A percentile compares a stretch with the other conserved stretches of the same genome.
phyloP scores from a whole-genome alignment of 1,140 invertebrate genomes.

The Meteorus sp. region DNA sequence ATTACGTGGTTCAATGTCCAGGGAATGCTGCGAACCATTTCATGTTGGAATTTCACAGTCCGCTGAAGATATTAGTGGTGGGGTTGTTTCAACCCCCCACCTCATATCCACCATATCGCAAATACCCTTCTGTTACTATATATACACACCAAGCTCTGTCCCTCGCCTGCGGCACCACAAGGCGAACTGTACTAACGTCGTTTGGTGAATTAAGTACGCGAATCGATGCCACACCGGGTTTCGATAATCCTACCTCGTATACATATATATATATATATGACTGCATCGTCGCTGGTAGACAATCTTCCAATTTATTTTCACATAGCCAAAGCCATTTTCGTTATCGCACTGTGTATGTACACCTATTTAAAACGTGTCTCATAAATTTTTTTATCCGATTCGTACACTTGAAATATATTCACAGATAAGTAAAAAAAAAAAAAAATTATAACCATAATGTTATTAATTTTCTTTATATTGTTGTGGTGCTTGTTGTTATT shows the following conservation, averaged over 20 bases:
- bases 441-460: no score
- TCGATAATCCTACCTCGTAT: slow-evolving; percentile 19
- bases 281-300: background rate
- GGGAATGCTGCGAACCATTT: slow-evolving; percentile 44
- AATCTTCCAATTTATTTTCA: slow-evolving; percentile 1
- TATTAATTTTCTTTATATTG: no score
- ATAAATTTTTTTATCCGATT: background rate
- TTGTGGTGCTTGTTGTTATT: no score
- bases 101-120: background rate
- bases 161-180: no score
- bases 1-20: slow-evolving; percentile 49
- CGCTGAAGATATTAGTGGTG: slow-evolving; percentile 43
- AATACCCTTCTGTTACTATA: background rate
- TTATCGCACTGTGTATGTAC: background rate
- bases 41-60: slow-evolving; percentile 49
- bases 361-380: no score
- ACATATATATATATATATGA: slow-evolving; percentile 11
- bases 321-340: slow-evolving; percentile 1
- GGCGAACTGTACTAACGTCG: slow-evolving; percentile 26
- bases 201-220: slow-evolving; percentile 38
- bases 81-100: background rate
- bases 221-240: slow-evolving; percentile 26
- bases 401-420: no score
- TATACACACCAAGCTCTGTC: no score
- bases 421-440: no score